These are phyloP conservation scores for Adrianichthys oophorus DNA, from an alignment of 2,797 vertebrate genomes.

Conservation along the genomic window DNA sequence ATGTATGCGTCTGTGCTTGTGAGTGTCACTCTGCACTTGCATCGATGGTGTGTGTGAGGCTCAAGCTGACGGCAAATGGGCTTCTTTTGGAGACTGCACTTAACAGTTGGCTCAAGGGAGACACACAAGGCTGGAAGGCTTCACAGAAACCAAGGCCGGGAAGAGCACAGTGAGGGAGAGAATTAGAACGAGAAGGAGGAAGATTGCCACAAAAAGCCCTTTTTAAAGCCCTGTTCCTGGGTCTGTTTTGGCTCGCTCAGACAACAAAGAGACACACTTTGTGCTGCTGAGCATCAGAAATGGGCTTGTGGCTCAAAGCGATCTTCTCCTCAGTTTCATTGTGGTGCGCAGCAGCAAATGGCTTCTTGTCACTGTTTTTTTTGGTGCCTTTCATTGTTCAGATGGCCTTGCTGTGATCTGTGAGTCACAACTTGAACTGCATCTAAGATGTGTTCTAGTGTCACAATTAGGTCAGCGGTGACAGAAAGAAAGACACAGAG, in stretches of 20 bases:
- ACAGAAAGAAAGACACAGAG: too few species aligned
- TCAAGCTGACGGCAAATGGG: conserved; percentile 74
- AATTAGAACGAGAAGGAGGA: conserved; percentile 55
- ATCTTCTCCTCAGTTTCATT: conserved; percentile 42
- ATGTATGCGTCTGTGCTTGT: conserved; percentile 52
- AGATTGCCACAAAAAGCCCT: conserved; percentile 57
- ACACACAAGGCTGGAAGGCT: conserved; percentile 19
- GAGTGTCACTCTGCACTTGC: conserved; percentile 62
- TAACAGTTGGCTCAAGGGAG: conserved; percentile 75
- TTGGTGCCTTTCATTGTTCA: conserved; percentile 26
- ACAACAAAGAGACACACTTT: conserved; percentile 63
- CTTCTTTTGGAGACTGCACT: conserved; percentile 79
- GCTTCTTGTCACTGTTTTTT: conserved; percentile 42
- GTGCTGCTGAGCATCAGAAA: conserved; percentile 51
- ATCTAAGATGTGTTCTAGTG: conserved; percentile 31
- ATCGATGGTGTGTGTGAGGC: conserved; percentile 51
- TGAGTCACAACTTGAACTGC: conserved; percentile 40
- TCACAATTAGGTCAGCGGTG: neutral
- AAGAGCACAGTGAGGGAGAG: conserved; percentile 59
- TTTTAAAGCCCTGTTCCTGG: conserved; percentile 57
- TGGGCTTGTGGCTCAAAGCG: conserved; percentile 58
- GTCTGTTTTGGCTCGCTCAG: conserved; percentile 61
- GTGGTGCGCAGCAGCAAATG: conserved; percentile 16
- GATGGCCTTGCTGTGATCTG: conserved; percentile 20
- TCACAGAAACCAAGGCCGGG: conserved; percentile 33